Evolutionary conservation across 2,888 invertebrate species (phyloP).

Genomic region (Cylindroiulus punctatus): DNA sequence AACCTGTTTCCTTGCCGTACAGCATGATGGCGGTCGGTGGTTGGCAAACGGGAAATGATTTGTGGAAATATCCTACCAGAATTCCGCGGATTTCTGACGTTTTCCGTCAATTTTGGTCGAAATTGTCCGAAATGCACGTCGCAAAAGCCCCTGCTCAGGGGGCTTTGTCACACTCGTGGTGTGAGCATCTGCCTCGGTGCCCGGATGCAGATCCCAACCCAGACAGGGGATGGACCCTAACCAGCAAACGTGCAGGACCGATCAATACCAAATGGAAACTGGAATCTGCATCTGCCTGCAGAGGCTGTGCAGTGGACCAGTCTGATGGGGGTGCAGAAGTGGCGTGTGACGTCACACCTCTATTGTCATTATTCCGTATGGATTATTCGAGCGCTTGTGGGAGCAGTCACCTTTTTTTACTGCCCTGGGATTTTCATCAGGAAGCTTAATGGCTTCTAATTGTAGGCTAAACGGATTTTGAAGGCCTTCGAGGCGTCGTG

Average conservation of each 20-base stretch:
- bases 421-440: background rate
- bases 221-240: conserved; percentile 24
- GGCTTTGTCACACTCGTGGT: background rate
- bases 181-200: conserved; percentile 43
- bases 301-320: conserved; percentile 4
- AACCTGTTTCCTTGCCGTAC: conserved; percentile 43
- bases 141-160: conserved; percentile 7
- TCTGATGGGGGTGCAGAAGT: background rate
- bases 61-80: background rate
- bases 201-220: conserved; percentile 43
- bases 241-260: background rate
- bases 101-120: background rate
- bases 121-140: background rate
- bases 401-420: conserved; percentile 36
- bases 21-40: background rate
- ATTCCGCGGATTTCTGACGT: background rate
- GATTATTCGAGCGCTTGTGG: background rate
- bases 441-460: conserved; percentile 16
- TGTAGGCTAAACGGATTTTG: background rate
- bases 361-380: background rate
- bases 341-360: background rate
- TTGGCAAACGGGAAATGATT: background rate
- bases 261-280: background rate
- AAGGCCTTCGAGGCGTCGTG: background rate
- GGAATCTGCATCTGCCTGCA: conserved; percentile 1